phyloP scores from a whole-genome alignment of 2,888 invertebrate species.

The Hyposoter didymator region DNA sequence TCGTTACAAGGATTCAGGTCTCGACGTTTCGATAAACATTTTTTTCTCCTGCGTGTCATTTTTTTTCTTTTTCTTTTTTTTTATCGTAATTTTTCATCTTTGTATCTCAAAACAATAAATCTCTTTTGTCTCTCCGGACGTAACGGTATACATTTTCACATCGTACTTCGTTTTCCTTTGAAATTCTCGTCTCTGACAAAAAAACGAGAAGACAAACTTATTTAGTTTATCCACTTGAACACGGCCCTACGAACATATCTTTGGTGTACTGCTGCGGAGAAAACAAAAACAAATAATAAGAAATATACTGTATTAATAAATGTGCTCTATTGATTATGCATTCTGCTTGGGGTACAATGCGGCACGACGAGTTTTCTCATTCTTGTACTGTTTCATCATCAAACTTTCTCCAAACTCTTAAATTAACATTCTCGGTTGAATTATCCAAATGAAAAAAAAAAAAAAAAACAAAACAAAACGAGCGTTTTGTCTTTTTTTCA shows the following conservation, averaged over 20 bases:
- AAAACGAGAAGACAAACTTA: constrained; percentile 67
- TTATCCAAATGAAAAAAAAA: neutral
- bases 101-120: constrained; percentile 41
- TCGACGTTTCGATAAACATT: constrained; percentile 66
- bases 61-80: constrained; percentile 23
- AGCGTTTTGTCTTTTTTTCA: neutral
- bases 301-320: constrained; percentile 83
- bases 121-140: constrained; percentile 41
- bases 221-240: constrained; percentile 72
- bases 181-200: constrained; percentile 37
- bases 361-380: constrained; percentile 70
- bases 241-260: constrained; percentile 78
- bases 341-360: constrained; percentile 83
- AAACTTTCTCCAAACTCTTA: constrained; percentile 48
- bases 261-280: constrained; percentile 81
- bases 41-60: constrained; percentile 11
- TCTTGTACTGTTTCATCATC: constrained; percentile 65
- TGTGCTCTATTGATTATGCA: constrained; percentile 72
- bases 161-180: constrained; percentile 15
- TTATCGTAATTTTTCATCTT: constrained; percentile 2
- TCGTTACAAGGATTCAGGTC: constrained; percentile 71
- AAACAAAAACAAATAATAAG: constrained; percentile 85
- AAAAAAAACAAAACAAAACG: neutral
- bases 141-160: constrained; percentile 36
- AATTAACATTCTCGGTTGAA: constrained; percentile 51